Percentiles rank a stretch among this genome's conserved stretches.
These are phyloP conservation scores for Decapterus maruadsi DNA, from an alignment of 2,797 vertebrate species.

Conservation along the genomic window DNA sequence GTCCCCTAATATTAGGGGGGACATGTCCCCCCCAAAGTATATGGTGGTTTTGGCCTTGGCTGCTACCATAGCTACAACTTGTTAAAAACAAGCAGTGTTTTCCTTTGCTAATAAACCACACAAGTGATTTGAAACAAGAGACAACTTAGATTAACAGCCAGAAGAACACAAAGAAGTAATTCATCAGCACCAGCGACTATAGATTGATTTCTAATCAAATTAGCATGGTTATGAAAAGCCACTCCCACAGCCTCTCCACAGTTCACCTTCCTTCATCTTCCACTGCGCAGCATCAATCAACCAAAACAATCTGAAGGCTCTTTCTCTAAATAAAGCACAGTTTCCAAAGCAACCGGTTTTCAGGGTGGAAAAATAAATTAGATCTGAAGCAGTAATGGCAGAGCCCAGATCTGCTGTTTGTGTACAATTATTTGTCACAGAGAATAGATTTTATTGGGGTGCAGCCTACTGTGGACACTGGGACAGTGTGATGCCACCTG, in stretches of 20 bases:
- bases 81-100: too few relatives aligned
- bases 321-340: neutral
- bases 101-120: too few relatives aligned
- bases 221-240: too few relatives aligned
- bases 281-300: neutral
- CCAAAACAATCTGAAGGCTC: conserved; percentile 5
- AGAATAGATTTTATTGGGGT: conserved; percentile 21
- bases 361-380: neutral
- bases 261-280: neutral
- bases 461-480: neutral
- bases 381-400: conserved; percentile 18
- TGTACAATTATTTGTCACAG: conserved; percentile 18
- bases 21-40: too few relatives aligned
- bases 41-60: too few relatives aligned
- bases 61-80: too few relatives aligned
- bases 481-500: neutral
- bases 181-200: too few relatives aligned
- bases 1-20: too few relatives aligned
- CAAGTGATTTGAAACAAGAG: too few relatives aligned
- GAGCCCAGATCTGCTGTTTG: conserved; percentile 20
- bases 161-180: too few relatives aligned
- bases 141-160: too few relatives aligned
- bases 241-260: neutral
- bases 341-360: conserved; percentile 18
- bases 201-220: too few relatives aligned